Evolutionary conservation across 2,797 vertebrate genomes (phyloP), one percentile per base, ranked within the genome.

Genomic region (Borostomias antarcticus): DNA sequence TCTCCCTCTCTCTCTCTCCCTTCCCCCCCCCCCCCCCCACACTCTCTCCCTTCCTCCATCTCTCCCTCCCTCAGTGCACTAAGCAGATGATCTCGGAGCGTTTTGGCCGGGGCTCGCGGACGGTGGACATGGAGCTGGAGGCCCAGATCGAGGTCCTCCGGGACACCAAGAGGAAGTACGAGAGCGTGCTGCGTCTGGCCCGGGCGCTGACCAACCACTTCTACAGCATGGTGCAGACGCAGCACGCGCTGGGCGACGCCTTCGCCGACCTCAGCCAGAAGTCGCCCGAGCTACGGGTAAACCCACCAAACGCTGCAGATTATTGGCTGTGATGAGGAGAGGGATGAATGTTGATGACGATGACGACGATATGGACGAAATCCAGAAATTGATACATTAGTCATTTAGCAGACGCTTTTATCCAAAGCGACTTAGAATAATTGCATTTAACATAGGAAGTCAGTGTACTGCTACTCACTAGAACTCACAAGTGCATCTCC

Each of bases 211-310:
- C 95, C 63, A 92, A 90, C 72, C 97, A 99, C 84, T 95, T 98
- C 88, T 98, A 98, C 93, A 96, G 95, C 92, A 95, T 98, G 86
- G 94, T 98, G 74, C 97, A 99, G 93, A 99, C 97, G 0, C 97
- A 99, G 92, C 95, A 96, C 0, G 93, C 96, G 0, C 93, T 99
- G 66, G 97, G 95, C 0, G 97, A 98, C 17, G 94, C 95, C 79
- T 98, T 98, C 37, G 95, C 97, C 0, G 97, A 98, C 86, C 96
- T 99, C 88, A 98, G 97, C 88, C 97, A 98, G 92, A 99, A 99
- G 82, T 98, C 96, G 17, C 97, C 97, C 0, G 97, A 99, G 82
- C 93, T 99, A 30, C 93, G 97, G 94, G 97, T 97, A 47, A 21
- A 23, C 19, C n/a, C 3, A 2, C 21, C n/a, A 50, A 54, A 19